phyloP scores from a whole-genome alignment of 2,888 invertebrate genomes.

The Hypercompe scribonia region DNA sequence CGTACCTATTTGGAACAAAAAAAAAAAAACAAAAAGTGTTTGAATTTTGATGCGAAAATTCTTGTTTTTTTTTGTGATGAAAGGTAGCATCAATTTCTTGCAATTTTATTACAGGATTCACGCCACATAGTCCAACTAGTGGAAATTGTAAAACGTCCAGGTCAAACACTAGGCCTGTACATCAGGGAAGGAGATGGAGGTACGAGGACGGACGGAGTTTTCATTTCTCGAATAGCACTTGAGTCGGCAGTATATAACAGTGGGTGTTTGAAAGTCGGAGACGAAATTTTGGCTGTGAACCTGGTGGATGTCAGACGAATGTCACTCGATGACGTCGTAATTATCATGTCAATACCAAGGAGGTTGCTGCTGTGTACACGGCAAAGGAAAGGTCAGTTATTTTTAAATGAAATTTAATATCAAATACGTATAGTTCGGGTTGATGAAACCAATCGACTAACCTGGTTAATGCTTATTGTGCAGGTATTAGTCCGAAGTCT shows the following conservation, averaged over 20 bases:
- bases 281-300: slow-evolving; percentile 99
- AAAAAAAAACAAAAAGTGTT: too few relatives aligned
- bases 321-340: slow-evolving; percentile 99
- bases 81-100: neutral
- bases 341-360: slow-evolving; percentile 99
- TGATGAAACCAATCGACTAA: neutral
- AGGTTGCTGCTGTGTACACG: slow-evolving; percentile 97
- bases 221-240: slow-evolving; percentile 96
- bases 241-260: slow-evolving; percentile 99
- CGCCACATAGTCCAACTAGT: slow-evolving; percentile 95
- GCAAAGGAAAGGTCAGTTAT: slow-evolving; percentile 89
- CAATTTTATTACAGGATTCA: slow-evolving; percentile 84
- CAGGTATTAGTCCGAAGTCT: too few relatives aligned
- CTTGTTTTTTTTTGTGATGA: neutral
- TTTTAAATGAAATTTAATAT: neutral
- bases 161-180: slow-evolving; percentile 98
- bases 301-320: slow-evolving; percentile 98
- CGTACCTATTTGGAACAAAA: too few relatives aligned
- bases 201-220: slow-evolving; percentile 97
- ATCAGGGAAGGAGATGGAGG: slow-evolving; percentile 99
- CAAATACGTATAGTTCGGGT: neutral
- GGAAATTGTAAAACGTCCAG: slow-evolving; percentile 99
- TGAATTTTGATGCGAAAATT: neutral
- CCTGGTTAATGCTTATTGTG: neutral
- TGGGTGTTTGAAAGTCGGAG: slow-evolving; percentile 98